Conservation (phyloP, 2,888 invertebrate species). For the Acholoe squamosa region DNA sequence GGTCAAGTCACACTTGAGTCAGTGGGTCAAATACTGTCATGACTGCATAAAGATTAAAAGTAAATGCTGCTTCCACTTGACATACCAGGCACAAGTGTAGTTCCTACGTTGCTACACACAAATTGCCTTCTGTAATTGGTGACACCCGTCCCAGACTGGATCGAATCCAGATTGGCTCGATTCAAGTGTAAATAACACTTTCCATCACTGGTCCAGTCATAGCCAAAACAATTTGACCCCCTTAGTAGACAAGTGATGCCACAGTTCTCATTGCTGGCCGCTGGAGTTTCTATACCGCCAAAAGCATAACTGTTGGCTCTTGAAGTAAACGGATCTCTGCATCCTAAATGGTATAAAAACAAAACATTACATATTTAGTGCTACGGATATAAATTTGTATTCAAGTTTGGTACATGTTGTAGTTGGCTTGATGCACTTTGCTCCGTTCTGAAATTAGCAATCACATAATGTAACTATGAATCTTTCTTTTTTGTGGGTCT, state of each 20-base stretch:
- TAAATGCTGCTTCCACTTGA: too few species aligned
- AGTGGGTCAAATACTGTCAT: too few species aligned
- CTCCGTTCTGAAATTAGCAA: too few species aligned
- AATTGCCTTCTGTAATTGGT: conserved; percentile 21
- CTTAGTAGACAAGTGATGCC: background rate
- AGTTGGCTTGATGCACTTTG: too few species aligned
- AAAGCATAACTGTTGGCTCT: background rate
- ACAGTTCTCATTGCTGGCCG: background rate
- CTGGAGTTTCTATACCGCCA: background rate
- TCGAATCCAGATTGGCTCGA: background rate
- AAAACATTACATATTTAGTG: too few species aligned
- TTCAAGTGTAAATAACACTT: conserved; percentile 17
- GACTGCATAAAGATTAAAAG: too few species aligned
- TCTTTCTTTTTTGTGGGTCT: too few species aligned
- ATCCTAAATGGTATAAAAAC: background rate
- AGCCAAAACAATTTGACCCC: background rate
- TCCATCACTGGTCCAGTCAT: background rate
- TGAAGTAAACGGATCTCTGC: background rate
- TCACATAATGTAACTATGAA: too few species aligned
- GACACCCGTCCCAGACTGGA: background rate
- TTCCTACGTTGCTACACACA: background rate
- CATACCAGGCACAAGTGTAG: too few species aligned
- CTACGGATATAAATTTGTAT: too few species aligned
- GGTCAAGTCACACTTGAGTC: too few species aligned
- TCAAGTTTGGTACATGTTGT: too few species aligned